Conservation (phyloP, 2,113 vertebrate genomes). For the Morone chrysops region DNA sequence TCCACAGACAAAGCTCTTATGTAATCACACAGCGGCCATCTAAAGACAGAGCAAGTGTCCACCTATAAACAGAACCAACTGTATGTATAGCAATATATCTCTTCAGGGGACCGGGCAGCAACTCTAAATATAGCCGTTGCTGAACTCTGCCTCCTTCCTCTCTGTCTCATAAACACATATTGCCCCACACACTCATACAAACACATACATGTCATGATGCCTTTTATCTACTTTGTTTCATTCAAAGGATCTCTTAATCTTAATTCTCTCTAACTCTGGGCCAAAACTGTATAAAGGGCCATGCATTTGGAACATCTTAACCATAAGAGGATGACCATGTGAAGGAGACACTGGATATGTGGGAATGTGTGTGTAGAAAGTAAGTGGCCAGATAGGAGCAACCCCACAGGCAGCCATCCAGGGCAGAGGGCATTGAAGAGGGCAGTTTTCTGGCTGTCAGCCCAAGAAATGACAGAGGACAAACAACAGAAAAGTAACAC, state of each 20-base stretch:
- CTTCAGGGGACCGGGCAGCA: conserved; percentile 52
- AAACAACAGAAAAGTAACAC: conserved; percentile 1
- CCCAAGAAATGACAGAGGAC: not conserved
- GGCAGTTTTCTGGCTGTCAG: conserved; percentile 6
- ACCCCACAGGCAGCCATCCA: not conserved
- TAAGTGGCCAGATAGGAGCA: not conserved
- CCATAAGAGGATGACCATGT: not conserved
- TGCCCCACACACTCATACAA: conserved; percentile 6
- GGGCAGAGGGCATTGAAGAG: not conserved
- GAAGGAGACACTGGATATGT: not conserved
- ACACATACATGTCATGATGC: not conserved
- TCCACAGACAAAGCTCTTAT: conserved; percentile 24
- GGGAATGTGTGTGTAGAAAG: not conserved
- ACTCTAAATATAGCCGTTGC: conserved; percentile 64
- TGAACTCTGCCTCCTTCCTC: conserved; percentile 56
- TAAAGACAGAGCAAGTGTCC: conserved; percentile 46
- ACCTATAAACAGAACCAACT: conserved; percentile 56
- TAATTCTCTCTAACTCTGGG: not conserved
- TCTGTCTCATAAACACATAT: conserved; percentile 43
- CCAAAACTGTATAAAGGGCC: conserved; percentile 5
- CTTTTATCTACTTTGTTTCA: conserved; percentile 13
- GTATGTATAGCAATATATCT: conserved; percentile 52
- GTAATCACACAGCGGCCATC: conserved; percentile 43
- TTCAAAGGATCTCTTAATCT: conserved; percentile 20
- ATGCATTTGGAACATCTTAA: conserved; percentile 22